These are phyloP conservation scores for Amiota communis DNA, from an alignment of 2,888 invertebrate genomes.

Conservation along the genomic window DNA sequence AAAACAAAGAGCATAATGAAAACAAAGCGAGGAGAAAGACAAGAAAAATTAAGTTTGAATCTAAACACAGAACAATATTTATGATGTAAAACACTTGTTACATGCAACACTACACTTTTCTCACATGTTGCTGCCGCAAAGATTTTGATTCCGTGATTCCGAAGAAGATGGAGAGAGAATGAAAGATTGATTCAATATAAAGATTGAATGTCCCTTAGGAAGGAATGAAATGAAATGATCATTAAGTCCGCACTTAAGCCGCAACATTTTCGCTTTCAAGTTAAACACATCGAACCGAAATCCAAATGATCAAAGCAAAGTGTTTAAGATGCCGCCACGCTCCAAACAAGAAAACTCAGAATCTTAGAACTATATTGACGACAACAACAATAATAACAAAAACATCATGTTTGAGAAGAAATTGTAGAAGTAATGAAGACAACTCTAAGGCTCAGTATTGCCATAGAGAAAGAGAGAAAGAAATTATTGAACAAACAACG, in stretches of 20 bases:
- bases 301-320: slow-evolving; percentile 54
- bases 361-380: slow-evolving; percentile 32
- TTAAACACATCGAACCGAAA: slow-evolving; percentile 34
- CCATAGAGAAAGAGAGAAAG: slow-evolving; percentile 48
- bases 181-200: neutral
- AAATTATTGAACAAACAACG: slow-evolving; percentile 48
- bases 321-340: slow-evolving; percentile 45
- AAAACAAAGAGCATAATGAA: slow-evolving; percentile 4
- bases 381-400: slow-evolving; percentile 34
- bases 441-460: slow-evolving; percentile 6
- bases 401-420: slow-evolving; percentile 1
- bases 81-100: slow-evolving; percentile 55
- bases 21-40: slow-evolving; percentile 12
- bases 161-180: neutral
- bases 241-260: slow-evolving; percentile 48
- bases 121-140: slow-evolving; percentile 51
- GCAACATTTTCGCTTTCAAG: slow-evolving; percentile 38
- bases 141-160: no score
- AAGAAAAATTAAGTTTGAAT: slow-evolving; percentile 8
- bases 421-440: neutral
- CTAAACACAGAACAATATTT: slow-evolving; percentile 51
- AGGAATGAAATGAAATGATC: no score
- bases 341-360: neutral
- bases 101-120: slow-evolving; percentile 52
- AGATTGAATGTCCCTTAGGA: no score